Evolutionary conservation across 2,113 vertebrate species (phyloP).

Genomic region (Mormyrus iriodes): DNA sequence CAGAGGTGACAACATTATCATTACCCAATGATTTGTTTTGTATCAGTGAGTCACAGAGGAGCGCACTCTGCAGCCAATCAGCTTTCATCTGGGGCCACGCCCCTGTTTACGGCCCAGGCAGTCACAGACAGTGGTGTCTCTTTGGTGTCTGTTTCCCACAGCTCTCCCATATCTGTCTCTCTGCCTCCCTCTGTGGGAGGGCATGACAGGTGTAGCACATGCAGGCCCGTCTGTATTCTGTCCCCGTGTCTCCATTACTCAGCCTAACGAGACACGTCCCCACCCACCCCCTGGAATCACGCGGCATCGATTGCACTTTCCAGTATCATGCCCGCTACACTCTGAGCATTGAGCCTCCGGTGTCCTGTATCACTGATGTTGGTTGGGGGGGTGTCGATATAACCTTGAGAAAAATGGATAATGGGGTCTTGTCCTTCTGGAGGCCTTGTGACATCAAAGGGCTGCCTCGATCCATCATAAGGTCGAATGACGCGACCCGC

Average conservation of each 20-base stretch:
- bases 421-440: conserved; percentile 15
- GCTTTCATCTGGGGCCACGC: not conserved
- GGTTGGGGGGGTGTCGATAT: not conserved
- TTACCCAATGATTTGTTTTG: not conserved
- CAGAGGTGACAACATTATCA: not conserved
- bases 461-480: not conserved
- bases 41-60: not conserved
- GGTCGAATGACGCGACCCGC: not conserved
- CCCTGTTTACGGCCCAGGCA: not conserved
- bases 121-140: not conserved
- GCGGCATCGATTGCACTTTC: conserved; percentile 27
- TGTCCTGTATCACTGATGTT: not conserved
- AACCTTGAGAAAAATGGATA: conserved; percentile 2
- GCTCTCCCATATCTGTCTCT: not conserved
- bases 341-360: not conserved
- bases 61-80: not conserved
- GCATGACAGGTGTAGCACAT: not conserved
- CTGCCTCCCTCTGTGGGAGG: not conserved
- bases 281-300: conserved; percentile 17
- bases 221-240: not conserved
- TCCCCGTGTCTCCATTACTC: not conserved
- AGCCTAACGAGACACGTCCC: not conserved
- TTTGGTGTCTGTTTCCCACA: not conserved
- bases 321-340: not conserved
- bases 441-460: not conserved